Base-by-base conservation (phyloP, 2,888 invertebrate genomes). In the Hydrotaea diabolus region DNA sequence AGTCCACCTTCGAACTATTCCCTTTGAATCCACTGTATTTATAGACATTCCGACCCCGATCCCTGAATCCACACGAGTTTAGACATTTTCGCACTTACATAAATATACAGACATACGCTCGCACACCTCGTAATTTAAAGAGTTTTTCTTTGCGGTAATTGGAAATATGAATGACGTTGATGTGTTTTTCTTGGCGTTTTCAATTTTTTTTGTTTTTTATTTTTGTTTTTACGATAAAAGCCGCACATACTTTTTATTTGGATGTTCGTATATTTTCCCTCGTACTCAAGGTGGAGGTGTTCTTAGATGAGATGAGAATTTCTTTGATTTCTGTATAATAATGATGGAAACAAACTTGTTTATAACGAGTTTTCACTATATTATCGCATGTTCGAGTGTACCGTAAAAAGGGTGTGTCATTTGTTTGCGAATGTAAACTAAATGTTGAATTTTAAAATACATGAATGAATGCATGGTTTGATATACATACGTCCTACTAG, bases 101-200 rank as follows among this genome's bases (percentile, higher is more conserved):
- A 49, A 49, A 49, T 49, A 49, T 49, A 49, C 39, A 39, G 9
- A 17, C 19, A 19, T 17, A 64, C 3, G 11, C 19, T 11, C 17
- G 39, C 17, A 39, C n/a, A 39, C 0, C 17, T 36, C 39, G 55
- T 36, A 31, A 31, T 77, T 46, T 55, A 57, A 73, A 36, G 57
- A 39, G 36, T 57, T 36, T 43, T 23, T 43, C 73, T 80, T 31
- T 64, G 75, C 19, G 77, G 71, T 81, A 81, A 84, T 81, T 78
- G 71, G 75, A 84, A 84, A 78, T 71, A 81, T 81, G 81, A 84
- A 84, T 84, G 84, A 84, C 81, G 84, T 83, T 83, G 83, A 83
- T 83, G 77, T 80, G 73, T 83, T 80, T 83, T 59, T 83, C 49
- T 69, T 43, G 66, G 57, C 26, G 26, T 21, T 80, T 59, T 79